These are phyloP conservation scores for Oncorhynchus nerka DNA, from an alignment of 2,113 vertebrate species.

Conservation along the genomic window DNA sequence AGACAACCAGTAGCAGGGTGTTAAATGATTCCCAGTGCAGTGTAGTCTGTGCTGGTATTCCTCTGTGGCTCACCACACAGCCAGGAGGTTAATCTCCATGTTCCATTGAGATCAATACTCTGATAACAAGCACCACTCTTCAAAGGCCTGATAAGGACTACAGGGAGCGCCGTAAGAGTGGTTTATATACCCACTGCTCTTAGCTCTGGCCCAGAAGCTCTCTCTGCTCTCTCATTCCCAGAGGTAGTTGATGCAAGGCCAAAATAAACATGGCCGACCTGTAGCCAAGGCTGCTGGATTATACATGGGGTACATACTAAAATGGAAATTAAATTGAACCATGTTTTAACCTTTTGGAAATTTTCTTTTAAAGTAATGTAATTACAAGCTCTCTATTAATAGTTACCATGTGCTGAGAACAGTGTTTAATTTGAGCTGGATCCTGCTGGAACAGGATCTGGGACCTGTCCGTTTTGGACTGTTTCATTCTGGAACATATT, in stretches of 20 bases:
- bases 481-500: too few relatives aligned
- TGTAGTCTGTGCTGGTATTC: background rate
- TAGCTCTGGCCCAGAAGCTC: background rate
- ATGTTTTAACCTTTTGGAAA: too few relatives aligned
- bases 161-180: background rate
- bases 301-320: background rate
- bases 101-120: constrained; percentile 4
- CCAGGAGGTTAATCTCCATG: constrained; percentile 7
- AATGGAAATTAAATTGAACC: too few relatives aligned
- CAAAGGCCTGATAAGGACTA: background rate
- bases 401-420: too few relatives aligned
- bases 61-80: background rate
- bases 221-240: background rate
- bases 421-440: too few relatives aligned
- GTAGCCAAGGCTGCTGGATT: background rate
- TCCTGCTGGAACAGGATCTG: too few relatives aligned
- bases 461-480: too few relatives aligned
- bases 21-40: background rate
- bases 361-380: too few relatives aligned
- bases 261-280: background rate
- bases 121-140: constrained; percentile 7
- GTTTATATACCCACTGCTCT: background rate
- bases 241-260: background rate
- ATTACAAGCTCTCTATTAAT: too few relatives aligned
- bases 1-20: background rate